Base-by-base conservation (phyloP, 2,888 invertebrate species). In the Diaphora mendica region DNA sequence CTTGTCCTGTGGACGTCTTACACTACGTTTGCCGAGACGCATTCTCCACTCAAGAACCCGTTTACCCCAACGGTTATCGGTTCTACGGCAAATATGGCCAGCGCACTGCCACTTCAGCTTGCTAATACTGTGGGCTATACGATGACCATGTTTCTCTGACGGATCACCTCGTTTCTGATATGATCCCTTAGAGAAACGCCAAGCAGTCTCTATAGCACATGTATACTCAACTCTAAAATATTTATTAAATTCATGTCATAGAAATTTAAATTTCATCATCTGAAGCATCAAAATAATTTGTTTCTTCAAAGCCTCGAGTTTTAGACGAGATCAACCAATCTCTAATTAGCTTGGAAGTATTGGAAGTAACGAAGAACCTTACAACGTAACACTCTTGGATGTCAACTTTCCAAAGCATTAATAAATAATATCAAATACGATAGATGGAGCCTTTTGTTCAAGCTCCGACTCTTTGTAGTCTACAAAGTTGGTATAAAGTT, bases 381-480 rank as follows among this genome's bases (percentile, higher is more conserved):
- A 59, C 42, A 42, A 44, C 20, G 64, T 59, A 68, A 73, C 77
- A 79, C 76, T 80, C 76, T 77, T 75, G 65, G 51, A 78, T 75
- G 76, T 78, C 81, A 79, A 78, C 71, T 79, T 81, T 39, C 15
- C 72, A 73, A 59, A 72, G 76, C 72, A 75, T 86, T 84, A 80
- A 85, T 84, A 85, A 84, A 83, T 85, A 82, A 85, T 78, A 79
- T 79, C 65, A 82, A 79, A 78, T 68, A 78, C 74, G 77, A 75
- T 73, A 59, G 76, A 77, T 77, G 72, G 44, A 69, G 70, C 65
- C 76, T 76, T 79, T 82, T 79, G 81, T 83, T 81, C 69, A 62
- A 44, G 44, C n/a, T 51, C 68, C 66, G n/a, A 77, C 78, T 81
- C 80, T 82, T 86, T 86, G 86, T 84, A 82, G 84, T 85, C 84